These are phyloP conservation scores for Cylloceria caligata DNA, from an alignment of 2,888 invertebrate genomes.

Conservation along the genomic window DNA sequence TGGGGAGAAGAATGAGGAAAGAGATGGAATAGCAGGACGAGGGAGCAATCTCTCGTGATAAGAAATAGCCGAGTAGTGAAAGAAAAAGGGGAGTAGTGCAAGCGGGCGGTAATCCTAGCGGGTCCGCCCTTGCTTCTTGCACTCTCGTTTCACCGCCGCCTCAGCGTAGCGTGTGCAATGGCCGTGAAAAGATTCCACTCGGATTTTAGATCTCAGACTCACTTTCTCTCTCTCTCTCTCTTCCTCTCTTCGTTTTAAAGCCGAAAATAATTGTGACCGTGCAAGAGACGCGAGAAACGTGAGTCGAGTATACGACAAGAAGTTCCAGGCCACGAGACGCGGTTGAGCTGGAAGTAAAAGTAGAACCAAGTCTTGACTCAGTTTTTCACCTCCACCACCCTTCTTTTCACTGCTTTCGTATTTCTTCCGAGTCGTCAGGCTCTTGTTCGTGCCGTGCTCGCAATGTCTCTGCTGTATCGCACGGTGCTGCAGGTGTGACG, in stretches of 20 bases:
- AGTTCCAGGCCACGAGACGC: constrained; percentile 67
- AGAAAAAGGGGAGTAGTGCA: constrained; percentile 52
- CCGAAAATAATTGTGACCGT: constrained; percentile 80
- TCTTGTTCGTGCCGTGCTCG: constrained; percentile 37
- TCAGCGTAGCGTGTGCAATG: constrained; percentile 63
- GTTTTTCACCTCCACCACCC: neutral
- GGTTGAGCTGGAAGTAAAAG: constrained; percentile 17
- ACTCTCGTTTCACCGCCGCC: constrained; percentile 36
- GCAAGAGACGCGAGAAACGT: constrained; percentile 73
- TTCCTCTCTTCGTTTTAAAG: constrained; percentile 73
- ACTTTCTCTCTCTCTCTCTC: constrained; percentile 48
- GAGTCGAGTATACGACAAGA: constrained; percentile 78
- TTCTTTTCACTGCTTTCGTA: constrained; percentile 52
- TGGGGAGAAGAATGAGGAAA: constrained; percentile 20
- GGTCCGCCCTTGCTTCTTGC: constrained; percentile 54
- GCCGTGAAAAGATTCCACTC: constrained; percentile 68
- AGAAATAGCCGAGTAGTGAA: constrained; percentile 57
- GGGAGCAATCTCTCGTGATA: constrained; percentile 56
- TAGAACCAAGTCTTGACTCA: neutral
- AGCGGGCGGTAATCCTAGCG: constrained; percentile 63
- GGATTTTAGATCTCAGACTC: constrained; percentile 72
- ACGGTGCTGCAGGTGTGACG: constrained; percentile 59
- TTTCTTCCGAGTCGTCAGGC: constrained; percentile 59
- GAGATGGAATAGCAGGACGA: neutral
- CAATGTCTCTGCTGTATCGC: constrained; percentile 45